phyloP scores from a whole-genome alignment of 2,113 vertebrate genomes.

The Amazona guildingii region DNA sequence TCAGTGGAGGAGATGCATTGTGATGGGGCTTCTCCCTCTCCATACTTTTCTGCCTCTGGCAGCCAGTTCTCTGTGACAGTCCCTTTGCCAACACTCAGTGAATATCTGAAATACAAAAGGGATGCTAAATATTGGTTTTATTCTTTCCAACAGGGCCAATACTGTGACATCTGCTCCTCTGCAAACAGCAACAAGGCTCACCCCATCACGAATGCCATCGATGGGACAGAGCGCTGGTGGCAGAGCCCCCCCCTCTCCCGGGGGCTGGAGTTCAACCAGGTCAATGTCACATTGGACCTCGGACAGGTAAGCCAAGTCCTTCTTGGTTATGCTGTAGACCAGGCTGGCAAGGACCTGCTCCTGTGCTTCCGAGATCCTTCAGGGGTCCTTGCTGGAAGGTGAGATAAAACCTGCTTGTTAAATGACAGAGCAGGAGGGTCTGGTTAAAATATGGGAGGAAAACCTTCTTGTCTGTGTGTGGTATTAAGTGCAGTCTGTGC shows the following conservation, averaged over 20 bases:
- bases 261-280: constrained; percentile 88
- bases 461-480: neutral
- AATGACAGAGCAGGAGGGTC: neutral
- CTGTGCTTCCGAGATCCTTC: neutral
- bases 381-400: neutral
- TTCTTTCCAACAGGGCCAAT: constrained; percentile 84
- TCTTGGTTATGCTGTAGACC: rapidly evolving
- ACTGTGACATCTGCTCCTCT: constrained; percentile 91
- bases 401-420: rapidly evolving
- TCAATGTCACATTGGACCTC: constrained; percentile 95
- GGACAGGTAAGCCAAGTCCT: constrained; percentile 84
- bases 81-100: neutral
- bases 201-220: constrained; percentile 91
- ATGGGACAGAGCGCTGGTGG: constrained; percentile 99
- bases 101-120: neutral
- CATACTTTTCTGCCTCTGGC: neutral
- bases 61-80: neutral
- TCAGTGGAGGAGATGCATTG: neutral
- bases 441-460: neutral
- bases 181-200: constrained; percentile 87
- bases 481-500: neutral
- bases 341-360: neutral
- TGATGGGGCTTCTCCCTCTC: neutral
- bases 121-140: neutral
- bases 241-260: constrained; percentile 96